Evolutionary conservation across 2,888 invertebrate genomes (phyloP).

Genomic region (Drosophila heteroneura): DNA sequence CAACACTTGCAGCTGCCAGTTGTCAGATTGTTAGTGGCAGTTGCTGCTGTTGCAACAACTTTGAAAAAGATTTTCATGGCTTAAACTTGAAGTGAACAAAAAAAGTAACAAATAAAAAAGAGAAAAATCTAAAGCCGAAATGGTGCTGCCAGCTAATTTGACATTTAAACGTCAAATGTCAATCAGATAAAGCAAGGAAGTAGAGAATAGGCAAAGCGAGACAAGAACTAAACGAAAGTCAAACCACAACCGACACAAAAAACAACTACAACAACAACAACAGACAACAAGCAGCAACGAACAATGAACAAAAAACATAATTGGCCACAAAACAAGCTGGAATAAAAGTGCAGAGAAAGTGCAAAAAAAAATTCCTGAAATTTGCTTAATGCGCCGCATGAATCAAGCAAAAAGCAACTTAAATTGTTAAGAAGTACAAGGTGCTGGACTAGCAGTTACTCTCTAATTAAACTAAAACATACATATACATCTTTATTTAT

Average conservation of each 20-base stretch:
- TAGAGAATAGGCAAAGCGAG: not conserved
- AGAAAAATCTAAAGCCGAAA: slow-evolving; percentile 16
- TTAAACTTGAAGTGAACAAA: slow-evolving; percentile 41
- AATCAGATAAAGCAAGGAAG: slow-evolving; percentile 58
- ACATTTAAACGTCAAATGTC: slow-evolving; percentile 81
- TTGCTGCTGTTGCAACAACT: slow-evolving; percentile 45
- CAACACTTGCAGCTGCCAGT: slow-evolving; percentile 26
- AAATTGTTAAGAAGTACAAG: not conserved
- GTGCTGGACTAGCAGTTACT: slow-evolving; percentile 8
- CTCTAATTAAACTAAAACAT: not conserved
- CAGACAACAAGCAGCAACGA: slow-evolving; percentile 8
- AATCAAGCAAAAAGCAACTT: slow-evolving; percentile 16
- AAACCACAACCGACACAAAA: slow-evolving; percentile 1
- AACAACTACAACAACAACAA: not conserved
- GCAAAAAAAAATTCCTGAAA: slow-evolving; percentile 48
- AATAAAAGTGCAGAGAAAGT: slow-evolving; percentile 47
- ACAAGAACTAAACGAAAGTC: slow-evolving; percentile 13
- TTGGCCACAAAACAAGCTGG: slow-evolving; percentile 67
- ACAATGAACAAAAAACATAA: slow-evolving; percentile 48
- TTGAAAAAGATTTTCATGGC: slow-evolving; percentile 36
- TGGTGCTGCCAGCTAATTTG: slow-evolving; percentile 73
- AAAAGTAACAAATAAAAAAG: not conserved
- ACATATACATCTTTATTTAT: rapidly evolving
- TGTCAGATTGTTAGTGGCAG: slow-evolving; percentile 29
- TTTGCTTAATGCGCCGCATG: slow-evolving; percentile 58